Evolutionary conservation across 2,888 invertebrate genomes (phyloP).

Genomic region (Chrysolina oricalcia): DNA sequence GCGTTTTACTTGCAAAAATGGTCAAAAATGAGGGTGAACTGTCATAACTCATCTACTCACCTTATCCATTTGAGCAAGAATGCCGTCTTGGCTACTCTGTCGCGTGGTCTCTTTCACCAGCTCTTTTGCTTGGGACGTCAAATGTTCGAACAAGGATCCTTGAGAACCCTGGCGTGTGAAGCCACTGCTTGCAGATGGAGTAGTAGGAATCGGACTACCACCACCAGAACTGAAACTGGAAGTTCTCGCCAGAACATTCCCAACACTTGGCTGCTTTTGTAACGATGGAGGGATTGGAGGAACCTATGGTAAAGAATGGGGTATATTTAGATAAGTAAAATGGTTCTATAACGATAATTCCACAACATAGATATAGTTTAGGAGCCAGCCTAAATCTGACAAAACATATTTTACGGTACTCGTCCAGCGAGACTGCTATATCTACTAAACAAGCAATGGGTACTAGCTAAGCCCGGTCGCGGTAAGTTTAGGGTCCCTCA

Average conservation of each 20-base stretch:
- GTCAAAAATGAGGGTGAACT: no score
- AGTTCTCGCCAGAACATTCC: conserved; percentile 77
- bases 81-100: conserved; percentile 91
- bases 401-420: no score
- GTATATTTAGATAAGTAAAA: no score
- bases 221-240: conserved; percentile 76
- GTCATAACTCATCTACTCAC: no score
- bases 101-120: conserved; percentile 90
- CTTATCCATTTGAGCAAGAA: conserved; percentile 93
- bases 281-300: conserved; percentile 75
- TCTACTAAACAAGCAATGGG: no score
- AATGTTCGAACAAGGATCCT: conserved; percentile 89
- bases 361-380: no score
- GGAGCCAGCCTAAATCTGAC: no score
- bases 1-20: no score
- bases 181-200: conserved; percentile 63
- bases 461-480: no score
- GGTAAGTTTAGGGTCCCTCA: no score
- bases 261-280: conserved; percentile 77
- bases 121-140: conserved; percentile 91
- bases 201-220: conserved; percentile 66
- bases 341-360: no score
- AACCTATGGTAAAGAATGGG: conserved; percentile 65
- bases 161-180: conserved; percentile 86
- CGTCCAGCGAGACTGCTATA: no score